Evolutionary conservation across 1,140 invertebrate genomes (phyloP), one percentile per base, ranked within the genome.

Genomic region (Psilanteris sp.): DNA sequence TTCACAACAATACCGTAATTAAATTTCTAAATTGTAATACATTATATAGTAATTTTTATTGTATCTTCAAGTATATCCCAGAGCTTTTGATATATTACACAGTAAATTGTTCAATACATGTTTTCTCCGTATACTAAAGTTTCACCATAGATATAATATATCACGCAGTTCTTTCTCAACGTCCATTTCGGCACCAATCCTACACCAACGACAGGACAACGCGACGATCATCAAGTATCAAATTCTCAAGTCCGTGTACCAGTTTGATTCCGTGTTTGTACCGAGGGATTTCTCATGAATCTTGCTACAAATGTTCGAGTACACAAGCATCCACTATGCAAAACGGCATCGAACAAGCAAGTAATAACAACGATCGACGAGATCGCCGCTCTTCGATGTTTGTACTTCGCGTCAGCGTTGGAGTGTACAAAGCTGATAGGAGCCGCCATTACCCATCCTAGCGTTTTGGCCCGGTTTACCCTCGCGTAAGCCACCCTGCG

Each of bases 351-450:
- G 59, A 52, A 52, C 59, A 64, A 50, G 46, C 59, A 52, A 64
- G 59, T 34, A 43, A 67, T 39, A 67, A 55, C 50, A 55, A 48
- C 54, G 34, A 43, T 50, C 43, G 50, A 10, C 8, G 26, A 34
- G 18, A 50, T 52, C 29, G 34, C 52, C 44, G 16, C 44, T 15
- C 26, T 29, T n/a, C n/a, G n/a, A n/a, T 20, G 7, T 46, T 46
- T 32, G 50, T 50, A 24, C 54, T 70, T 70, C 52, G 52, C 54
- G 44, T 70, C 52, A 52, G 34, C 54, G 37, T 20, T 57, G 37
- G 67, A 37, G 36, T 46, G 67, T 55, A 62, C 67, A 59, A 48
- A 71, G 55, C 67, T 55, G 67, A 62, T 71, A 71, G 55, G 18
- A 62, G 29, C 57, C 26, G 36, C 68, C 57, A 72, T 72, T 72